A percentile compares a stretch with the other conserved stretches of the same genome.
These are phyloP conservation scores for Pachydiplax longipennis DNA, from an alignment of 2,888 invertebrate species.

Conservation along the genomic window DNA sequence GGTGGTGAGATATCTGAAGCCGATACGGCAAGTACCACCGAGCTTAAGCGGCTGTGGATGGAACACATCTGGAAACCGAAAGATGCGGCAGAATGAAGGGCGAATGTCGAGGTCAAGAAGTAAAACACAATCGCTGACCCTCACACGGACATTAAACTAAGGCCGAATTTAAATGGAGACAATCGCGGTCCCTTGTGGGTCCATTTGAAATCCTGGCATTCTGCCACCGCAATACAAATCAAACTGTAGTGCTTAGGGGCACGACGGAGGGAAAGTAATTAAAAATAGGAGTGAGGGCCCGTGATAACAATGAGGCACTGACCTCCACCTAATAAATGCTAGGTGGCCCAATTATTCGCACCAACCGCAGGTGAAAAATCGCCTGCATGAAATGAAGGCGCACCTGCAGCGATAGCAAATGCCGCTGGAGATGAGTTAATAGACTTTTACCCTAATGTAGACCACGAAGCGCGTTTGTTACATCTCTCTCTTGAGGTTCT, in stretches of 20 bases:
- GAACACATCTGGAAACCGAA: no score
- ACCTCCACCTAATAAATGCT: slow-evolving; percentile 19
- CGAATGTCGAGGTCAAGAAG: no score
- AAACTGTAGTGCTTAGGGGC: no score
- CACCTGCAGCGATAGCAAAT: not conserved
- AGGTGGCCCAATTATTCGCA: not conserved
- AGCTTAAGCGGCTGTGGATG: no score
- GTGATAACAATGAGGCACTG: not conserved
- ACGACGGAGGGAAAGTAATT: not conserved
- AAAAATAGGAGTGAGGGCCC: not conserved
- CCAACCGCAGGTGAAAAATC: not conserved
- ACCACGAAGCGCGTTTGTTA: no score
- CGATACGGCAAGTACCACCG: no score
- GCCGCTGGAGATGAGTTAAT: not conserved
- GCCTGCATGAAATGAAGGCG: not conserved
- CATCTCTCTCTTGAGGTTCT: no score
- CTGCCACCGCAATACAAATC: not conserved
- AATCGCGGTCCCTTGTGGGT: not conserved
- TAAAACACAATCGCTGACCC: no score
- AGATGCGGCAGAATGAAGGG: no score
- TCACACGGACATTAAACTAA: no score
- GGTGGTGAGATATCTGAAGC: no score
- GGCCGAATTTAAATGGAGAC: not conserved
- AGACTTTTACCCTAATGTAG: not conserved
- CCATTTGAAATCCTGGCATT: not conserved